Conservation (phyloP, 1,140 invertebrate genomes). For the Aphidius gifuensis region DNA sequence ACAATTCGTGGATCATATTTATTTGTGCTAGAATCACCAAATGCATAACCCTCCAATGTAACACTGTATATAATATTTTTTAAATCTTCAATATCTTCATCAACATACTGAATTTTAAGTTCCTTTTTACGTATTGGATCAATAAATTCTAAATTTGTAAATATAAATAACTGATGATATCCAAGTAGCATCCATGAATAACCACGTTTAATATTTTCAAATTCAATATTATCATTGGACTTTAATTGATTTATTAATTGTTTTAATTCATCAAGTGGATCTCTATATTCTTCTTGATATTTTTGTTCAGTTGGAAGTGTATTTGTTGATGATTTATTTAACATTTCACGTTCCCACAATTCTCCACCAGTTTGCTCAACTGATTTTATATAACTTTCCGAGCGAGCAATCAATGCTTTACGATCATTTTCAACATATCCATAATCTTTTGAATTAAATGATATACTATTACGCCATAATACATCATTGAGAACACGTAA, state of each 20-base stretch:
- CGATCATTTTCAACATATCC: conserved; percentile 36
- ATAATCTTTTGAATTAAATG: conserved; percentile 41
- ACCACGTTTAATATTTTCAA: conserved; percentile 29
- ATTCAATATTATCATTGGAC: not conserved
- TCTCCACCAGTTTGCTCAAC: conserved; percentile 29
- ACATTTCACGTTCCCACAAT: conserved; percentile 2
- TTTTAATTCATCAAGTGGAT: conserved; percentile 28
- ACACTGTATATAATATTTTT: conserved; percentile 35
- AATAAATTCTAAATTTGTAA: conserved; percentile 55
- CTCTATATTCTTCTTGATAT: conserved; percentile 25
- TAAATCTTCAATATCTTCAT: conserved; percentile 60
- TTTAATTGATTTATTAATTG: conserved; percentile 27
- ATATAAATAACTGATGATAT: conserved; percentile 48
- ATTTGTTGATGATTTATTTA: not conserved
- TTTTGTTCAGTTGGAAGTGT: not conserved
- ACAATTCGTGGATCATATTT: conserved; percentile 29
- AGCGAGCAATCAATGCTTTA: conserved; percentile 29
- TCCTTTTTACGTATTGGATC: conserved; percentile 73
- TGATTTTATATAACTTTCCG: conserved; percentile 32
- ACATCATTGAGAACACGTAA: conserved; percentile 48
- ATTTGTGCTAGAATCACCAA: conserved; percentile 24
- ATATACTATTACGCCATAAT: conserved; percentile 55
- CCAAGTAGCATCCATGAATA: conserved; percentile 49
- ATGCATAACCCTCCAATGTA: conserved; percentile 33
- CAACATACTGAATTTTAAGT: conserved; percentile 64